A percentile compares a stretch with the other conserved stretches of the same genome.
These are phyloP conservation scores for Aleiodes sp. DNA, from an alignment of 1,140 invertebrate genomes.

Conservation along the genomic window DNA sequence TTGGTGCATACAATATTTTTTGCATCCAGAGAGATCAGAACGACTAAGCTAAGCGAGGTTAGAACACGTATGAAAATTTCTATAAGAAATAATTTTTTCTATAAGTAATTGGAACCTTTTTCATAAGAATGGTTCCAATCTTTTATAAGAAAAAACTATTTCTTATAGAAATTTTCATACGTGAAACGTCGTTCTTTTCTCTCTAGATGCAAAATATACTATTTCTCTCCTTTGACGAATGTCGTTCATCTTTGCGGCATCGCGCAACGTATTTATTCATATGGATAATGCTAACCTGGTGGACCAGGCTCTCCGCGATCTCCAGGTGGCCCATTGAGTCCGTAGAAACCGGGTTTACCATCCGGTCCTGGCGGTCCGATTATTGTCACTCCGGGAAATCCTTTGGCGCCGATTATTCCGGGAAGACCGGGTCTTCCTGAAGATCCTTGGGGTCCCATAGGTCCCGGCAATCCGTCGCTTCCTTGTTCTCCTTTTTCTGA, in stretches of 20 bases:
- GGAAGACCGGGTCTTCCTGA: conserved; percentile 67
- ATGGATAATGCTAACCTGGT: conserved; percentile 55
- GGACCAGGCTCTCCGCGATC: conserved; percentile 73
- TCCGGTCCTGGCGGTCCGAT: conserved; percentile 72
- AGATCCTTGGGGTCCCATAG: conserved; percentile 69
- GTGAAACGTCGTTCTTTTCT: too few relatives aligned
- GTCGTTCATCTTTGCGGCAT: neutral
- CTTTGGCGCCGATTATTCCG: conserved; percentile 73
- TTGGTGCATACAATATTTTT: too few relatives aligned
- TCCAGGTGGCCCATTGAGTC: conserved; percentile 69
- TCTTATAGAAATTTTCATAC: too few relatives aligned
- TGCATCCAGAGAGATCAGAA: too few relatives aligned
- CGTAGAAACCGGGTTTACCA: conserved; percentile 70
- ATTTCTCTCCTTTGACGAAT: too few relatives aligned
- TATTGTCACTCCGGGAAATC: conserved; percentile 72
- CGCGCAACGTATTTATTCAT: neutral
- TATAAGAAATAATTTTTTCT: too few relatives aligned
- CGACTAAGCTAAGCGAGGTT: too few relatives aligned
- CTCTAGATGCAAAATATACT: too few relatives aligned
- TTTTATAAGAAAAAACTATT: too few relatives aligned
- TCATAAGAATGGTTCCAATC: too few relatives aligned
- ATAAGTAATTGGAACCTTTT: too few relatives aligned
- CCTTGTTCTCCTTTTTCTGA: conserved; percentile 78
- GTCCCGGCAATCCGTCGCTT: conserved; percentile 71
- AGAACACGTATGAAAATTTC: too few relatives aligned